Evolutionary conservation across 1,140 invertebrate genomes (phyloP).

Genomic region (Drosophila arawakana): DNA sequence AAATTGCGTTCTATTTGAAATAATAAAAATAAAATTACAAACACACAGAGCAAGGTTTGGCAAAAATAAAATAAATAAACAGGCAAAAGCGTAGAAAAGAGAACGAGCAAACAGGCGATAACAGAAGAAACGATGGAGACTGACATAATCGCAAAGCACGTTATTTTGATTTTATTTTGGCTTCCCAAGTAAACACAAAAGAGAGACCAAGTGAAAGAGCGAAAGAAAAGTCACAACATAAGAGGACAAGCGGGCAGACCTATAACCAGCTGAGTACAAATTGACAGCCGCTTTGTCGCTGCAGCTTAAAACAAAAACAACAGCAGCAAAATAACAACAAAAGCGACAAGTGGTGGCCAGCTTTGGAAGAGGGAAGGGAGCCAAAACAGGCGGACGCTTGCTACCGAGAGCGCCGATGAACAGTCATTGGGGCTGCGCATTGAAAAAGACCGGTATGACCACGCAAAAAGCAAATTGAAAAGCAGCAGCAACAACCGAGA

Average conservation of each 20-base stretch:
- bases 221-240: constrained; percentile 53
- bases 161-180: constrained; percentile 59
- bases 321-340: constrained; percentile 68
- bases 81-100: constrained; percentile 6
- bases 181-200: constrained; percentile 28
- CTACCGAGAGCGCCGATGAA: constrained; percentile 17
- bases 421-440: constrained; percentile 47
- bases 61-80: constrained; percentile 5
- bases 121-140: constrained; percentile 37
- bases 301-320: constrained; percentile 66
- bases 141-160: constrained; percentile 62
- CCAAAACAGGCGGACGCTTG: constrained; percentile 6
- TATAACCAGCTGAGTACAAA: constrained; percentile 67
- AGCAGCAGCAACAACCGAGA: constrained; percentile 23
- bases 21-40: constrained; percentile 46
- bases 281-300: constrained; percentile 65
- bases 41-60: constrained; percentile 38
- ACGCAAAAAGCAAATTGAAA: constrained; percentile 53
- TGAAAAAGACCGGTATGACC: constrained; percentile 73
- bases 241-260: constrained; percentile 16
- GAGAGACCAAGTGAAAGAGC: constrained; percentile 11
- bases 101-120: constrained; percentile 36
- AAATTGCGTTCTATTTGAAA: constrained; percentile 67
- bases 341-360: constrained; percentile 63
- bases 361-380: constrained; percentile 2